Base-by-base conservation (phyloP, 1,140 invertebrate species). In the Magallana angulata region DNA sequence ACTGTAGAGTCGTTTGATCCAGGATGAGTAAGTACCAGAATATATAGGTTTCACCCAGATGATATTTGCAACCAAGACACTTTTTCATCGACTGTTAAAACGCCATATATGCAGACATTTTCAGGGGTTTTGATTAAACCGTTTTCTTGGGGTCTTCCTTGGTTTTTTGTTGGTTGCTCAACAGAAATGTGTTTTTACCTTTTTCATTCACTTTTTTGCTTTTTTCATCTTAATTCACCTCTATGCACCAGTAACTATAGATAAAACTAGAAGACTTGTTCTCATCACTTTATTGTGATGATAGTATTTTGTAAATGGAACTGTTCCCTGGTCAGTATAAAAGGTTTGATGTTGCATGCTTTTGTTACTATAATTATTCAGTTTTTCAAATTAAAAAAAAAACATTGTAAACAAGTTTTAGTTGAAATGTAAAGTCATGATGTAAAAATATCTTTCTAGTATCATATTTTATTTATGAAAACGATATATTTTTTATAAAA, bases 191-290 rank as follows among this genome's bases (percentile, higher is more conserved):
- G 68, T 76, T 76, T 76, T 62, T 76, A 30, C 24, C 68, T 30
- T 76, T 76, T 76, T 76, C 68, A 76, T 76, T 76, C 68, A 76
- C 68, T 76, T 76, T 76, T 76, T 76, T 76, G 68, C 68, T 76
- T 76, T 76, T 76, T 76, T 76, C 68, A 76, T 76, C 68, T 76
- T 76, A 76, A 76, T 76, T 76, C 68, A 76, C 68, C 68, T 76
- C 68, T 76, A 76, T 76, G 68, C 68, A 76, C 68, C 68, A 76
- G 68, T 76, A 76, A 76, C 68, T 76, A 76, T 76, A 76, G 68
- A 76, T 12, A 76, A 48, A 76, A 76, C 68, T 76, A 76, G 68
- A 76, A 24, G 36, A 76, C 24, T 12, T 76, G 68, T 76, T 76
- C 24, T 76, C 68, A 30, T 76, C 68, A 76, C 68, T 8, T 48